Base-by-base conservation (phyloP, 2,113 vertebrate genomes). In the Morone chrysops region DNA sequence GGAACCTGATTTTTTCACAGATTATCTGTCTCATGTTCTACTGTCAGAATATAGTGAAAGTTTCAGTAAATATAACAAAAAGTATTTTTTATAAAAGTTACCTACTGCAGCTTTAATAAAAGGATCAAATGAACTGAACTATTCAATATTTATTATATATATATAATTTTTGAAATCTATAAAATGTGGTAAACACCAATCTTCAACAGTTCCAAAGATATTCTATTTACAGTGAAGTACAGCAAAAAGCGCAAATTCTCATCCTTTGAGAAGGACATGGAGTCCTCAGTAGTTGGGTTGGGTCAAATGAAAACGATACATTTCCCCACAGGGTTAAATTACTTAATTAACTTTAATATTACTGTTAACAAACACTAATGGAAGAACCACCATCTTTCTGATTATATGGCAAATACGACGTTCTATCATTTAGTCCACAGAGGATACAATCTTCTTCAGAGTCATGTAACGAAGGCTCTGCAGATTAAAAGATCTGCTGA, bases 401-500 rank as follows among this genome's bases (percentile, higher is more conserved):
- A 80, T 53, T 60, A 66, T 17, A 36, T 14, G 11, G 43, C 54
- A 53, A 31, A 47, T 31, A 38, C 5, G 25, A 14, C 62, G 41
- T n/a, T 70, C 31, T 67, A 25, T 50, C 25, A 36, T 1, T 6
- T 4, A 38, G 41, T 43, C 68, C 59, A 56, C 63, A 67, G 40
- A 74, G 36, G 3, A 57, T 20, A 13, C 18, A 45, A 22, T 81
- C 25, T 63, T 79, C 38, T 62, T 31, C 16, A 60, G 73, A 60
- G 43, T 68, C 66, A 72, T n/a, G 60, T 72, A 61, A 60, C 84
- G 60, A 63, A 66, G 36, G 62, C 66, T 59, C 31, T 4, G 40
- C 56, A 75, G 36, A 73, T 83, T 83, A 54, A 71, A 71, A 78
- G 75, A 16, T 68, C 60, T 74, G n/a, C 43, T 20, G 2, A 48